phyloP scores from a whole-genome alignment of 2,888 invertebrate genomes.

The Nomada fucata region DNA sequence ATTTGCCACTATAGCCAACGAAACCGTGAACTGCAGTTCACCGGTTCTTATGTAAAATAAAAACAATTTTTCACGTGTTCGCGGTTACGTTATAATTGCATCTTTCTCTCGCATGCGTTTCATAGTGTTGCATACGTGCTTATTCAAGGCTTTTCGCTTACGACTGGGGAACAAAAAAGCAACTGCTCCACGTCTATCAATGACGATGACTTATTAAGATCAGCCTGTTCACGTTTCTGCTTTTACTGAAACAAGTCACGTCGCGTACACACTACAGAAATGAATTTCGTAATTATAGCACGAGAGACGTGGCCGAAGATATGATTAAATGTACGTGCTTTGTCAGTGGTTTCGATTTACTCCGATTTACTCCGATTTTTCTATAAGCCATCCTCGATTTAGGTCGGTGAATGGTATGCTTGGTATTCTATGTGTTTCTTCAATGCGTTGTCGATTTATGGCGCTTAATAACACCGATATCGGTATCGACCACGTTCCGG shows the following conservation, averaged over 20 bases:
- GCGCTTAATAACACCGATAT: slow-evolving; percentile 14
- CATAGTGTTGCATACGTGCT: neutral
- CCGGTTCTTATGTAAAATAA: neutral
- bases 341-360: slow-evolving; percentile 10
- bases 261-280: slow-evolving; percentile 16
- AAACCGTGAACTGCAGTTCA: neutral
- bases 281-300: slow-evolving; percentile 56
- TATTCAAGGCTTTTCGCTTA: neutral
- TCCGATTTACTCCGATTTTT: slow-evolving; percentile 10
- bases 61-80: neutral
- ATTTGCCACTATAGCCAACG: neutral
- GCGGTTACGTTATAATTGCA: neutral
- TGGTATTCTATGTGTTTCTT: neutral
- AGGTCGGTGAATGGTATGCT: neutral
- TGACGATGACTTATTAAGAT: slow-evolving; percentile 20
- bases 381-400: neutral
- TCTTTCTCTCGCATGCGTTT: neutral
- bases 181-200: neutral
- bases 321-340: slow-evolving; percentile 54
- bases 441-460: slow-evolving; percentile 5
- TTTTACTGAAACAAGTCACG: slow-evolving; percentile 38
- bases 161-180: too few species aligned
- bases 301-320: slow-evolving; percentile 36
- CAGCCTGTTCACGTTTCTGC: slow-evolving; percentile 28
- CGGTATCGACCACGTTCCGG: neutral